Conservation (phyloP, 1,140 invertebrate species). For the Apis mellifera region DNA sequence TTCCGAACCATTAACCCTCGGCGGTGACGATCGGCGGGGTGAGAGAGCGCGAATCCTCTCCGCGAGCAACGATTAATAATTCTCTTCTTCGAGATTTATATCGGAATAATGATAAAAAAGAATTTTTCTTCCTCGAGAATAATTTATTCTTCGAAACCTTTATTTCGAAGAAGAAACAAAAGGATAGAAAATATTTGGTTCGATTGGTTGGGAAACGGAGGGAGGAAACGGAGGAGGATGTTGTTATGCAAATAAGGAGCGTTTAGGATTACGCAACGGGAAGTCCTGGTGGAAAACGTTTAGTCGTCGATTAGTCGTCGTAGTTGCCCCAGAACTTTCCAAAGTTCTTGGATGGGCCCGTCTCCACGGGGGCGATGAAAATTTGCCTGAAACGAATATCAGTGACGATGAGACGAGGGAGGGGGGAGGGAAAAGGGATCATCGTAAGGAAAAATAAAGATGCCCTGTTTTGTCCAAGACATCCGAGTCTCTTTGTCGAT, state of each 20-base stretch:
- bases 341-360: too few relatives aligned
- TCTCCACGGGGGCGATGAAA: too few relatives aligned
- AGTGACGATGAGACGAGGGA: not conserved
- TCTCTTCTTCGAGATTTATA: too few relatives aligned
- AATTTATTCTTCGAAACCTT: too few relatives aligned
- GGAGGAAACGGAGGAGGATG: not conserved
- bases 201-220: not conserved
- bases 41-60: not conserved
- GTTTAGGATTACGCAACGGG: not conserved
- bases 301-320: not conserved
- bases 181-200: not conserved
- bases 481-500: not conserved
- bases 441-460: too few relatives aligned
- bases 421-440: not conserved
- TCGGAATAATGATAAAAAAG: too few relatives aligned
- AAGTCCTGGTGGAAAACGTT: not conserved
- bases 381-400: constrained; percentile 1
- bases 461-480: not conserved
- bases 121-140: too few relatives aligned
- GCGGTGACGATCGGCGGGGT: not conserved
- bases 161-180: too few relatives aligned
- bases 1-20: not conserved
- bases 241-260: not conserved
- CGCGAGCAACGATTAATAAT: not conserved
- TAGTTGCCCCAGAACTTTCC: not conserved